Percentiles rank a stretch among this genome's conserved stretches.
These are phyloP conservation scores for Armadillidium nasatum DNA, from an alignment of 1,140 invertebrate species.

Conservation along the genomic window DNA sequence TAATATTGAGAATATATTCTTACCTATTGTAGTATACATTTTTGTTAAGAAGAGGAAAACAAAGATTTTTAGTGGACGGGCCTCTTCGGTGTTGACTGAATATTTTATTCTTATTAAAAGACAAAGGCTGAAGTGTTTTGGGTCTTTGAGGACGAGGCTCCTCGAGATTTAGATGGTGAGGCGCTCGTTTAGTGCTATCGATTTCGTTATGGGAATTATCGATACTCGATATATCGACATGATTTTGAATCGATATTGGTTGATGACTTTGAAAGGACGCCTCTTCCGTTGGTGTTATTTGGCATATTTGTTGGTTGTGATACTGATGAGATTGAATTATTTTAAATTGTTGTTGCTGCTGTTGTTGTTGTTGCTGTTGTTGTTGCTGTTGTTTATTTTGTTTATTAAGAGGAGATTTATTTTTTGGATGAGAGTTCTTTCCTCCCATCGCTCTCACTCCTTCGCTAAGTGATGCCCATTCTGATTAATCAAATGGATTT, in stretches of 20 bases:
- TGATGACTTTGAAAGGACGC: too few relatives aligned
- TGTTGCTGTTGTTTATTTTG: not conserved
- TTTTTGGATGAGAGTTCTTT: conserved; percentile 1
- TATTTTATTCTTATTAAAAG: conserved; percentile 1
- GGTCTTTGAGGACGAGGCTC: not conserved
- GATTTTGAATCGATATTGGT: too few relatives aligned
- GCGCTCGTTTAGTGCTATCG: too few relatives aligned
- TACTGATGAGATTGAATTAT: too few relatives aligned
- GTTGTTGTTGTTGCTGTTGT: not conserved
- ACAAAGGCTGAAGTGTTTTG: not conserved
- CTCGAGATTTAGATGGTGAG: not conserved
- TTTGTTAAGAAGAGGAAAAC: not conserved
- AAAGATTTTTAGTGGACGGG: not conserved
- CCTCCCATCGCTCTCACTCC: not conserved
- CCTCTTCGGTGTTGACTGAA: not conserved
- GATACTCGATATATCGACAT: too few relatives aligned
- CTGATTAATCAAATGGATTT: not conserved
- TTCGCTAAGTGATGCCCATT: not conserved
- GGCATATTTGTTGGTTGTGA: too few relatives aligned
- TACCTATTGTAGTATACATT: conserved; percentile 11
- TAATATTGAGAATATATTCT: not conserved
- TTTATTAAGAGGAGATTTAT: not conserved
- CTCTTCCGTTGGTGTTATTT: too few relatives aligned
- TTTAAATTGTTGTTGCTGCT: not conserved
- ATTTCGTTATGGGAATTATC: too few relatives aligned